Evolutionary conservation across 2,113 vertebrate species (phyloP), one percentile per base, ranked within the genome.

Genomic region (Myrmecobius fasciatus): DNA sequence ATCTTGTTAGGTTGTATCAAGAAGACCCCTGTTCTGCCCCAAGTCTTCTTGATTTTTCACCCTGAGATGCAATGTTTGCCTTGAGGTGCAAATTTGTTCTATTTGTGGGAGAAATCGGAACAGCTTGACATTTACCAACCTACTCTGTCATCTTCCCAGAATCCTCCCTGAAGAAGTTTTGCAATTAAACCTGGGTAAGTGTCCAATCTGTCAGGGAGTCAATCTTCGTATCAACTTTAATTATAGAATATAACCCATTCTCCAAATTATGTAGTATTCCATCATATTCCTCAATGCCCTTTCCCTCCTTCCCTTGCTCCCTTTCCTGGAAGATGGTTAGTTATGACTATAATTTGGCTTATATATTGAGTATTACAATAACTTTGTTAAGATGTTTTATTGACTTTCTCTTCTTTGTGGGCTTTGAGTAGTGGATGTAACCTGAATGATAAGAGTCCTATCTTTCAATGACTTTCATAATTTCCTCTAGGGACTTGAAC

Each of bases 191-290:
- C 7, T 8, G 53, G 36, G 91, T 52, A 91, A 83, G 47, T 91
- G 14, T 89, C 49, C 10, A 51, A 22, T n/a, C 0, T 52, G 2
- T 83, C 52, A n/a, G 22, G n/a, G n/a, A 36, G 54, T 91, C 10
- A 54, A 92, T 90, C 47, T 7, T n/a, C 25, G 47, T n/a, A 36
- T 8, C 12, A 94, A 91, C 95, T 96, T 91, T 25, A 36, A n/a
- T 89, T 52, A 43, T 8, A 43, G 91, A 94, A 92, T 67, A 48
- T 7, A 54, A 47, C 48, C 89, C 24, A 24, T 51, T 94, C 28
- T 91, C 49, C 49, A 25, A 92, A 94, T 94, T 5, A 89, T 47
- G 17, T 89, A 20, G 8, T 91, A 91, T 54, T 83, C 94, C 47
- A 88, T 28, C 31, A 25, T 89, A 31, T 89, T 9, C 43, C 92